Percentiles rank a stretch among this genome's conserved stretches.
phyloP scores from a whole-genome alignment of 2,797 vertebrate species.

The Nannoperca obscura region DNA sequence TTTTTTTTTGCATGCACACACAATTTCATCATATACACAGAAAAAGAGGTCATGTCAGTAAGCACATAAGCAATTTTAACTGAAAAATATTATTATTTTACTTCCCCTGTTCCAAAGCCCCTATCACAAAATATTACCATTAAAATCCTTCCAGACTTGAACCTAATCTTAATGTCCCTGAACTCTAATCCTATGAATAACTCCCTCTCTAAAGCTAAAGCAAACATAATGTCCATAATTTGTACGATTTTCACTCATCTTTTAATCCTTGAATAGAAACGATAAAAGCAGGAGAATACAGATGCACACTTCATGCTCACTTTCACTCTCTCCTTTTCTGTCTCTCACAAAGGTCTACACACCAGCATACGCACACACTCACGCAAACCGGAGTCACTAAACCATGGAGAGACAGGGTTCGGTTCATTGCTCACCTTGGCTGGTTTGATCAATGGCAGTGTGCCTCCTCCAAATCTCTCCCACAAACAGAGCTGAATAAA shows the following conservation, averaged over 20 bases:
- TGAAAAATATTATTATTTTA: neutral
- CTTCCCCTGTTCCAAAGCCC: constrained; percentile 4
- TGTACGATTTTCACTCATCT: constrained; percentile 49
- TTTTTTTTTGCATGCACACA: constrained; percentile 12
- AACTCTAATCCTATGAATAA: constrained; percentile 45
- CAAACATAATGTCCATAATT: constrained; percentile 36
- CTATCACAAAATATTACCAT: constrained; percentile 33
- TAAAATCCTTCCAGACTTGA: constrained; percentile 23
- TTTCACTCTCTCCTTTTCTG: constrained; percentile 41
- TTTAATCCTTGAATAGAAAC: constrained; percentile 58
- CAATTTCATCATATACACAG: neutral
- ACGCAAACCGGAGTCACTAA: constrained; percentile 67
- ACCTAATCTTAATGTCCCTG: constrained; percentile 38
- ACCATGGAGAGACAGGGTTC: constrained; percentile 74
- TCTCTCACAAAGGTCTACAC: constrained; percentile 31
- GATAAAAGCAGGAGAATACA: constrained; percentile 44
- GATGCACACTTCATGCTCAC: constrained; percentile 50
- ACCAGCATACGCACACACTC: constrained; percentile 7
- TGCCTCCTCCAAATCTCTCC: constrained; percentile 85
- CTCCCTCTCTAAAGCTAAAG: constrained; percentile 18
- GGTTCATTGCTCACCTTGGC: constrained; percentile 85
- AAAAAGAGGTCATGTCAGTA: neutral
- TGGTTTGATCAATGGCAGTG: constrained; percentile 84
- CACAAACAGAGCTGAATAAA: constrained; percentile 89
- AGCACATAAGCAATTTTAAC: constrained; percentile 15